A percentile compares a stretch with the other conserved stretches of the same genome.
These are phyloP conservation scores for Lordiphosa andalusiaca DNA, from an alignment of 2,888 invertebrate species.

Conservation along the genomic window DNA sequence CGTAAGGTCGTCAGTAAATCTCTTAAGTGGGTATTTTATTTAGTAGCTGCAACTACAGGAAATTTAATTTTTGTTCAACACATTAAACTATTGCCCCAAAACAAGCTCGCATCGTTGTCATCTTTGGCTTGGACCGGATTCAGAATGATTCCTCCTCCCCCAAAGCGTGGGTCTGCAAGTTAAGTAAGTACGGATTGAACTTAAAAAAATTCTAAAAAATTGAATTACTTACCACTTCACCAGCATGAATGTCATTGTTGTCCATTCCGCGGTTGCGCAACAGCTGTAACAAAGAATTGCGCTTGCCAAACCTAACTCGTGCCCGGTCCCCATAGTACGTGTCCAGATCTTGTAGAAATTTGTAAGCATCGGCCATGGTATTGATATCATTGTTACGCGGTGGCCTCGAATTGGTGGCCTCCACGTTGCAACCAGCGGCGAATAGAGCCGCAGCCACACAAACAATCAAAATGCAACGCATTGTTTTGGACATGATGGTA, in stretches of 20 bases:
- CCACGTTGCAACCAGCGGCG: constrained; percentile 55
- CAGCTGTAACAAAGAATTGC: constrained; percentile 66
- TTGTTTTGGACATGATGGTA: constrained; percentile 47
- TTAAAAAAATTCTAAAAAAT: neutral
- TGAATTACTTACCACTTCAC: constrained; percentile 42
- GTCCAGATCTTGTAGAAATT: constrained; percentile 85
- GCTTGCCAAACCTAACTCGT: constrained; percentile 82
- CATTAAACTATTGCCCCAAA: constrained; percentile 61
- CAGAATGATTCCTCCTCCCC: constrained; percentile 55
- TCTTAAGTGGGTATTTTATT: constrained; percentile 40
- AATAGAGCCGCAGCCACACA: constrained; percentile 58
- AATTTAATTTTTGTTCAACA: constrained; percentile 13
- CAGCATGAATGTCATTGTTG: constrained; percentile 38
- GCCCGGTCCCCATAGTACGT: constrained; percentile 85
- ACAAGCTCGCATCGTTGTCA: constrained; percentile 21
- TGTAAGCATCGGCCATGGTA: constrained; percentile 85
- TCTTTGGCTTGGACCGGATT: constrained; percentile 3
- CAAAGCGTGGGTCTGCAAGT: constrained; percentile 38
- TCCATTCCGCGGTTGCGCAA: constrained; percentile 71
- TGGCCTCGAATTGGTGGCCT: constrained; percentile 76
- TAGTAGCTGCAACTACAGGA: constrained; percentile 53
- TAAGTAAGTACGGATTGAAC: constrained; percentile 4
- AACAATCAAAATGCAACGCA: constrained; percentile 61
- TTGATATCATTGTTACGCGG: constrained; percentile 81
- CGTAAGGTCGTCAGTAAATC: constrained; percentile 37